Evolutionary conservation across 2,113 vertebrate species (phyloP), one percentile per base, ranked within the genome.

Genomic region (Canis aureus): DNA sequence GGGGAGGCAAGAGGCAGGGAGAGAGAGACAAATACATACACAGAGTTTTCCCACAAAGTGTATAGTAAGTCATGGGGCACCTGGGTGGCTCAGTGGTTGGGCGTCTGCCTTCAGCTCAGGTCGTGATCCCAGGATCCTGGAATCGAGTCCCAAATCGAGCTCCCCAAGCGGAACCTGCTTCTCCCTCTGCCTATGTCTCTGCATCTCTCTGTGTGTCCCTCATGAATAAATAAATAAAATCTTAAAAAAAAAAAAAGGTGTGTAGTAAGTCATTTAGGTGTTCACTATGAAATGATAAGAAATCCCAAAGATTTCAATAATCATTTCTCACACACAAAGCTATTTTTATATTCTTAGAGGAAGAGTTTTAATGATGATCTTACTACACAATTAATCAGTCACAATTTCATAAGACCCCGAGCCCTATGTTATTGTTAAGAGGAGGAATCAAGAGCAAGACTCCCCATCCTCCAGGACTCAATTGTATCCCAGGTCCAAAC

Each of bases 271-370:
- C 88, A 76, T 7, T 49, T 78, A 94, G 59, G 11, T 25, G 73
- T 93, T 29, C 83, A n/a, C 71, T 85, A 64, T 49, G 35, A 92
- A 94, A 69, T 82, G 51, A 74, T 96, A 74, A 73, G 59, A 96
- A 94, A 96, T 94, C 59, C 60, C 57, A 85, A 3, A 90, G 60
- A 84, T 55, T 87, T 92, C 82, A 94, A 95, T 69, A 94, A 55
- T 92, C 11, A 62, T 67, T 83, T 92, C 64, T 96, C 59, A 95
- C n/a, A 64, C 3, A 25, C 64, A 97, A 83, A 96, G 35, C 16
- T 87, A 8, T 73, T 92, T 92, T 69, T 71, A 95, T 76, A 74
- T 80, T 94, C 93, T 80, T 74, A 20, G 64, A 27, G 27, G 55
- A 83, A 92, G 76, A n/a, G 19, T 53, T 86, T 88, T 91, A 93